phyloP scores from a whole-genome alignment of 2,888 invertebrate species.

The Drosophila limbata region DNA sequence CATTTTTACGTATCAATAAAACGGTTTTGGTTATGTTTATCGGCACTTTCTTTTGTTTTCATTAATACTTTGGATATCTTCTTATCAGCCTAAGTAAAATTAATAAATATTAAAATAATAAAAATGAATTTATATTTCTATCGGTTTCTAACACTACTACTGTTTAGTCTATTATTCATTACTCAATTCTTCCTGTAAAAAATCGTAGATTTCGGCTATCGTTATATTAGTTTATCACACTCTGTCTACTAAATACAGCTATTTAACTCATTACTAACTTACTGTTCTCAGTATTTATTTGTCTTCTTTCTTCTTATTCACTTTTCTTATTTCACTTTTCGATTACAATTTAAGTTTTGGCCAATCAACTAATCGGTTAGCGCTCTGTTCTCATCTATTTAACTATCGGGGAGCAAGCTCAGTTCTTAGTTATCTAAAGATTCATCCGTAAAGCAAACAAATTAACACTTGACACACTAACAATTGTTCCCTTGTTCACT shows the following conservation, averaged over 20 bases:
- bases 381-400: background rate
- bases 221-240: no score
- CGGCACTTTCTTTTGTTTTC: no score
- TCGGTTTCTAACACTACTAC: no score
- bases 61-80: no score
- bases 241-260: background rate
- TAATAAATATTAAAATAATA: no score
- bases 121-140: no score
- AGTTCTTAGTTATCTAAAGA: slow-evolving; percentile 16
- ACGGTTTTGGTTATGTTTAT: background rate
- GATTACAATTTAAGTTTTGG: background rate
- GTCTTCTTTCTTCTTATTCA: background rate
- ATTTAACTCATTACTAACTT: background rate
- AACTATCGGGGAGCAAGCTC: background rate
- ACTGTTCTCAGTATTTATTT: background rate
- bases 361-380: slow-evolving; percentile 5
- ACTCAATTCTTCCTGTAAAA: no score
- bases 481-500: background rate
- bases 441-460: slow-evolving; percentile 14
- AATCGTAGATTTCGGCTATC: no score
- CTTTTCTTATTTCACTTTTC: background rate
- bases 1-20: background rate
- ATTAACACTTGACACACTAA: slow-evolving; percentile 14
- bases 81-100: no score
- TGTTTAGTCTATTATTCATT: no score